Base-by-base conservation (phyloP, 1,140 invertebrate species). In the Bilobella aurantiaca region DNA sequence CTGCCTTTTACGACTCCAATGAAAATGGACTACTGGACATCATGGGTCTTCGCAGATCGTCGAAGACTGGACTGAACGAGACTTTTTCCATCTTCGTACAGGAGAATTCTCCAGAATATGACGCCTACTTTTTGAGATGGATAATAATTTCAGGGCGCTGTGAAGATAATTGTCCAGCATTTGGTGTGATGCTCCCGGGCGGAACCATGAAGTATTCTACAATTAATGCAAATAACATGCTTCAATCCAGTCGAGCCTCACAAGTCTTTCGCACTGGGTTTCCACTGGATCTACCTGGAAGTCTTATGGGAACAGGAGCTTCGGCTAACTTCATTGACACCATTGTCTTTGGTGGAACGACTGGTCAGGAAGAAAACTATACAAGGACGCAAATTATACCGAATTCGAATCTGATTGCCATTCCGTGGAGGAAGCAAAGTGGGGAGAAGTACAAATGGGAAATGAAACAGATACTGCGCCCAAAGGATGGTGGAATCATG, bases 291-390 rank as follows among this genome's bases (percentile, higher is more conserved):
- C 78, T 96, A 53, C 96, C 96, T 0, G 99, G 94, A 76, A 89
- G 87, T 0, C 87, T 95, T 42, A 98, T 98, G 78, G 96, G 96
- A 2, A 79, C 98, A 1, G 96, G 96, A n/a, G 84, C 92, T 66
- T 95, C 93, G 21, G 93, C 96, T 1, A 98, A 99, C 79, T 98
- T 98, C 80, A 88, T 99, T 2, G 96, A 99, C 18, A 85, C 83
- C 29, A 87, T 97, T 28, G 89, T 91, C 3, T 82, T 97, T 65
- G 79, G 89, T 80, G 5, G 18, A 18, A 59, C 21, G 5, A 66
- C 82, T 37, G 58, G 37, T 14, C 65, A 30, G 58, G 34, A 25
- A 21, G 18, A 23, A 30, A 66, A 27, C 66, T 63, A 63, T n/a
- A 70, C 67, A 34, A 3, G 91, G 87, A 87, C 87, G 0, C 92